Percentiles rank a stretch among this genome's conserved stretches.
phyloP scores from a whole-genome alignment of 37 sponge, comb jelly and placozoan species.

The Diacarnus erythraeanus region DNA sequence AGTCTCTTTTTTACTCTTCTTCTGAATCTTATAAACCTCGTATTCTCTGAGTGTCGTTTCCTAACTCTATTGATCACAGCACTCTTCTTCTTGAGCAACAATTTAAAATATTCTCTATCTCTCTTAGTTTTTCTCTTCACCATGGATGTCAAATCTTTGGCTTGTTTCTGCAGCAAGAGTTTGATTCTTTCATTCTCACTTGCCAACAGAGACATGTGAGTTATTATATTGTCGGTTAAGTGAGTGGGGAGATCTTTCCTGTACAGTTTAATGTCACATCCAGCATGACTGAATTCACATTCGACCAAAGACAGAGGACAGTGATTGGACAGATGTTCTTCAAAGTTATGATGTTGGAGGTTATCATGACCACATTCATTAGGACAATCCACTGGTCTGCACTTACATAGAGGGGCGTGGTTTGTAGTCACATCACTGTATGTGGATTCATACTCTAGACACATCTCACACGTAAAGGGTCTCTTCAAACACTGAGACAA shows the following conservation, averaged over 20 bases:
- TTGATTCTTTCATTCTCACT: neutral
- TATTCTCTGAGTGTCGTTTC: no score
- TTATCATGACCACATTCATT: constrained; percentile 23
- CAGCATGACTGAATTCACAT: constrained; percentile 28
- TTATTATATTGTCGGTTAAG: neutral
- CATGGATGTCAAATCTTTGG: neutral
- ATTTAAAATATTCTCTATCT: neutral
- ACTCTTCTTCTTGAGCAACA: neutral
- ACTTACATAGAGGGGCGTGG: constrained; percentile 14
- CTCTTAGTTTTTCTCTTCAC: no score
- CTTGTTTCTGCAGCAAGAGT: neutral
- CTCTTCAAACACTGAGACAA: constrained; percentile 1
- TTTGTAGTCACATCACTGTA: constrained; percentile 9
- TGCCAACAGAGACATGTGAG: neutral
- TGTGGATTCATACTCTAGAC: constrained; percentile 15
- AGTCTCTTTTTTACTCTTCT: no score
- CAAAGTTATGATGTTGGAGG: constrained; percentile 8
- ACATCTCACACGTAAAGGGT: constrained; percentile 28
- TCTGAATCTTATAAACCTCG: no score
- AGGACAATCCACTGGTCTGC: constrained; percentile 26
- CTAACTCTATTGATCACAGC: no score
- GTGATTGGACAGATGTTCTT: constrained; percentile 1
- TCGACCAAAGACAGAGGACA: constrained; percentile 17
- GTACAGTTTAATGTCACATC: constrained; percentile 11
- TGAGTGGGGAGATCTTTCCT: constrained; percentile 16